These are phyloP conservation scores for Trachemys scripta DNA, from an alignment of 2,113 vertebrate species.

Conservation along the genomic window DNA sequence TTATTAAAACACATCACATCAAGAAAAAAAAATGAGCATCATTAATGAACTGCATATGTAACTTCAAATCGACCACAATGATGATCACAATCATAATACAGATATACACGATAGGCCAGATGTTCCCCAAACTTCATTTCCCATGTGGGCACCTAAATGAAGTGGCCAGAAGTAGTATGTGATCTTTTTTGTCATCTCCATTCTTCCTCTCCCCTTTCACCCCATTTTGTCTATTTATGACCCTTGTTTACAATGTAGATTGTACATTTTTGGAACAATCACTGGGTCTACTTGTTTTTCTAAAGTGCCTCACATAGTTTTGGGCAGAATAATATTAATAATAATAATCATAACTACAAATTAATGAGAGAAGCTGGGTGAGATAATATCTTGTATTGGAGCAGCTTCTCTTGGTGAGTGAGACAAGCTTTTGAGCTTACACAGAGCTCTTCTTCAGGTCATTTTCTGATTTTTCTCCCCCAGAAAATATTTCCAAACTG, in stretches of 20 bases:
- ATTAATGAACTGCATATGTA: not conserved
- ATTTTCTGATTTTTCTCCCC: not conserved
- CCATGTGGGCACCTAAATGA: not conserved
- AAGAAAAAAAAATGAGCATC: not conserved
- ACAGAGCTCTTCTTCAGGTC: not conserved
- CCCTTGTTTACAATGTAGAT: not conserved
- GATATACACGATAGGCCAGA: not conserved
- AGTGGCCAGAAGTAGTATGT: not conserved
- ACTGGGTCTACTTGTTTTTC: not conserved
- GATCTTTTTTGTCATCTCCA: not conserved
- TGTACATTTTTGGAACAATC: not conserved
- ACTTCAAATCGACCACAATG: not conserved
- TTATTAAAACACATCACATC: not conserved
- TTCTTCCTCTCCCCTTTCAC: not conserved
- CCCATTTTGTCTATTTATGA: not conserved
- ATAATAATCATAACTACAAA: not conserved
- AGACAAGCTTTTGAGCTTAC: not conserved
- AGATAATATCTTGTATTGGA: not conserved
- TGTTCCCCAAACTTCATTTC: not conserved
- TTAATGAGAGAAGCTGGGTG: not conserved
- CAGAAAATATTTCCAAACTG: constrained; percentile 20
- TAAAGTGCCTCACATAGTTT: not conserved
- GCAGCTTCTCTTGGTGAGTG: not conserved
- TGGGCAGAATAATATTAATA: not conserved
- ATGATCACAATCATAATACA: not conserved